Evolutionary conservation across 2,113 vertebrate genomes (phyloP).

Genomic region (Neolamprologus caudopunctatus): DNA sequence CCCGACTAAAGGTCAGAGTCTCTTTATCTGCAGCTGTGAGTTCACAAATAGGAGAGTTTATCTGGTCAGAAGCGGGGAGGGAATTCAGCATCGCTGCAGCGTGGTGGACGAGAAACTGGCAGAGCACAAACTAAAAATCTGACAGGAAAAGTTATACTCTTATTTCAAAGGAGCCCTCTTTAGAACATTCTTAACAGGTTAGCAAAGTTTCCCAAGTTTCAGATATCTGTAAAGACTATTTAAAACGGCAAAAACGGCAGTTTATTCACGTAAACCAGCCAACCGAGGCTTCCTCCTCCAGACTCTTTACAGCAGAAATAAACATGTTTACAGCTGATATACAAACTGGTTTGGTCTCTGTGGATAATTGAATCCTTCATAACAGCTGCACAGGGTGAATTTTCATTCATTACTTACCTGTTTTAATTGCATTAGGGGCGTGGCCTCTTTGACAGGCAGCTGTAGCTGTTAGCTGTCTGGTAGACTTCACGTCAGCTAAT

Average conservation of each 20-base stretch:
- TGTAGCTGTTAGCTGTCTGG: neutral
- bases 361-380: neutral
- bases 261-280: neutral
- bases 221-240: neutral
- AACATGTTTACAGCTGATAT: neutral
- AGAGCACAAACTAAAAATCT: neutral
- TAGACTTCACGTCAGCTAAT: neutral
- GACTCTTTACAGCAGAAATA: neutral
- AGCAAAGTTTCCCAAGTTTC: neutral
- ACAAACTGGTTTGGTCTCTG: neutral
- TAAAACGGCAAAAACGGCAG: neutral
- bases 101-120: neutral
- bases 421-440: neutral
- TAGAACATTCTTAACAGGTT: neutral
- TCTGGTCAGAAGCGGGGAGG: neutral
- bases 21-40: neutral
- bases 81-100: neutral
- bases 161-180: neutral
- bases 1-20: constrained; percentile 37
- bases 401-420: neutral
- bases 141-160: neutral
- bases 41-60: neutral
- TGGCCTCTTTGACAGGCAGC: neutral
- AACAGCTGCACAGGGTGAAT: neutral
- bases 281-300: neutral